Evolutionary conservation across 2,888 invertebrate genomes (phyloP), one percentile per base, ranked within the genome.

Genomic region (Tenthredo livida): DNA sequence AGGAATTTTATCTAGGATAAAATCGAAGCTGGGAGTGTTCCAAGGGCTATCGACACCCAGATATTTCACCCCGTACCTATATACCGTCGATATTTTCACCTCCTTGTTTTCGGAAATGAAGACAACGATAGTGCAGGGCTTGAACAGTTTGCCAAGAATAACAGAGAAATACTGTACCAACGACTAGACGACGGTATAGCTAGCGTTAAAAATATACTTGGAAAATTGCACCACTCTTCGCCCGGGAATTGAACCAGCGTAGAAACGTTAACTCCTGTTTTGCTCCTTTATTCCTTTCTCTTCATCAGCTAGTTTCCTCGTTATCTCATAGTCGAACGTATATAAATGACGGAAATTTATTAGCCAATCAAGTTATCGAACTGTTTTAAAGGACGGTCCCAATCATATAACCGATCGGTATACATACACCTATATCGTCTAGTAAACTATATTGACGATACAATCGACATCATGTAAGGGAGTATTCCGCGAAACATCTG

Each of bases 151-250:
- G 83, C 83, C 83, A 65, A 83, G 83, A 83, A 83, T 70, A 83
- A 83, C 83, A 83, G n/a, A 65, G 83, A 33, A 29, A 67, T 70
- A 47, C 83, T 25, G 67, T 58, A 67, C 50, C 80, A 43, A 65
- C 83, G 47, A 9, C 75, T 78, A 58, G 83, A 67, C 29, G 78
- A 37, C 40, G 29, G 77, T 61, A 83, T 61, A 83, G 83, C 70
- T 83, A 47, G 67, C 67, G 83, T 83, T 83, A 83, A 83, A 83
- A 83, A 83, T 83, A 83, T 83, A 65, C 83, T 83, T 33, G 47
- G 70, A 70, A 70, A 80, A 80, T 80, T 80, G 80, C 80, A 80
- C 70, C 83, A 83, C 65, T 83, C 58, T 67, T 67, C 67, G 83
- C 70, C 70, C 83, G 83, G 80, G 80, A 80, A 80, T 80, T 33